Evolutionary conservation across 64 coral and sea anemone species (phyloP), one percentile per base, ranked within the genome.

Genomic region (Porites lutea): DNA sequence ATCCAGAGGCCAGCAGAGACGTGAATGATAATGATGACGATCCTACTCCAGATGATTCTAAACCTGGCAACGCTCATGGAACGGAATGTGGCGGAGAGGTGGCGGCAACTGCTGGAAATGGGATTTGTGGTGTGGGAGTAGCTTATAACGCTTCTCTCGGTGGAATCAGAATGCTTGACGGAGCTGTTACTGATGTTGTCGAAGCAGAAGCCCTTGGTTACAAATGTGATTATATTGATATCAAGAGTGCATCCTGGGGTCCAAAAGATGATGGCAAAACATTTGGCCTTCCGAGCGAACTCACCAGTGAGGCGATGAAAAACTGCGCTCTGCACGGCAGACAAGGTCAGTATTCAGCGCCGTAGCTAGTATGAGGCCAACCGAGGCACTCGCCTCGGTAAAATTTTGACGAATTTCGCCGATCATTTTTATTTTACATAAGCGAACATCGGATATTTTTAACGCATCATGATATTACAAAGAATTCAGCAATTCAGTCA

Each of bases 1-100:
- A 99, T 72, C 82, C 88, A 3, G 44, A 79, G 13, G 94, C 94
- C 15, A 99, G 97, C 76, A 83, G 23, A 46, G 92, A 99, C 82
- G 44, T 99, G 0, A 94, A 91, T 45, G 82, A 71, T 27, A 48
- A 75, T 20, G 79, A 80, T 27, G 3, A 27, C 8, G 97, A 96
- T 79, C 97, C 97, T 0, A 46, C 63, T 15, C 97, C 97, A 13
- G 79, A 92, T 55, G 91, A 99, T 77, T 84, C 77, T 12, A 78
- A 91, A 15, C 8, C 37, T 2, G 91, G 93, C 48, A 95, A 99
- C 16, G 81, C 87, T 11, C 97, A 99, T 55, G 97, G 97, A 2
- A 99, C 97, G 14, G 96, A 99, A 89, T 99, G 97, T 46, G 86
- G 75, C 53, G 97, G 97, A 12, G 97, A 99, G 86, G 87, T 99